Base-by-base conservation (phyloP, 2,888 invertebrate genomes). In the Pammene aurita region DNA sequence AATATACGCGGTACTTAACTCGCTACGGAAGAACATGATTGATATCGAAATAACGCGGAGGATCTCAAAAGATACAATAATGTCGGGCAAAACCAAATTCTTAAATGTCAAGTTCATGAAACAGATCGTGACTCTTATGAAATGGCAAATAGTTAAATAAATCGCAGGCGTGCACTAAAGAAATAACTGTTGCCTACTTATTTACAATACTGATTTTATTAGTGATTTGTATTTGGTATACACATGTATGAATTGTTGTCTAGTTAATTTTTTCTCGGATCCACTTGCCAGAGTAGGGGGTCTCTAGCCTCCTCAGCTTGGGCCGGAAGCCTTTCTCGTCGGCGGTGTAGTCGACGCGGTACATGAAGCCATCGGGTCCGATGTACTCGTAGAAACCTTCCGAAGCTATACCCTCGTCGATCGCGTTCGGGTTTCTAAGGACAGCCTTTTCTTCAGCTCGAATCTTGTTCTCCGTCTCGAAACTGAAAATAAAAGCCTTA, bases 401-500 rank as follows among this genome's bases (percentile, higher is more conserved):
- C 13, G 92, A 93, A 35, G 93, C 91, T 64, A 93, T 93, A 5
- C 93, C 93, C 77, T 93, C 93, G 72, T 93, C 92, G 16, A 86
- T 77, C 2, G 92, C 88, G 78, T 93, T 92, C 2, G 90, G 84
- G 77, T 93, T 93, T 78, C 92, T 93, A 68, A 93, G 74, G 10
- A 90, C 82, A n/a, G 93, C 93, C 64, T 90, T 91, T 77, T 93
- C 93, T 79, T 92, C 89, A 72, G 92, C 92, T 74, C 93, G 91
- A 72, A 93, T 93, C 76, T 93, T 93, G 84, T 93, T 93, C 80
- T 93, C 93, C 16, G 93, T 93, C 78, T 93, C 93, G 76, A 92
- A 93, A 81, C 93, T 93, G 83, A 66, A 52, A n/a, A n/a, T 54
- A 46, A 48, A 48, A 48, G 0, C 16, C 9, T 48, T 16, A 48